Conservation (phyloP, 2,888 invertebrate genomes). For the Fabriciana adippe region DNA sequence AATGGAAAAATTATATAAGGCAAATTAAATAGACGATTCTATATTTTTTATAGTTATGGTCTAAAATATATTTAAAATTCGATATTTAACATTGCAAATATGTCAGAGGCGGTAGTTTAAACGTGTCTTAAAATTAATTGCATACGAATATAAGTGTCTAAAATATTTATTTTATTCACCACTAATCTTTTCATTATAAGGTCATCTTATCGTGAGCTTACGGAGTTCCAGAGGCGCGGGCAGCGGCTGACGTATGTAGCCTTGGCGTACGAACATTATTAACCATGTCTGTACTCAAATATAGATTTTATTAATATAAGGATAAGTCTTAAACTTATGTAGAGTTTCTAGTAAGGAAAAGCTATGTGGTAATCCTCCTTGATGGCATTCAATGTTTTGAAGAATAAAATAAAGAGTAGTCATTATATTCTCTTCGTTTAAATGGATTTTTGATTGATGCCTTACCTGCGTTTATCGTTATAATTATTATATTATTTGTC, state of each 20-base stretch:
- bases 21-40: not conserved
- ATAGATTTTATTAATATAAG: not conserved
- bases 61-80: too few species aligned
- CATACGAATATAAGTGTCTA: not conserved
- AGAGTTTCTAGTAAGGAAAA: constrained; percentile 5
- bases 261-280: constrained; percentile 17
- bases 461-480: too few species aligned
- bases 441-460: not conserved
- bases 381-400: constrained; percentile 18
- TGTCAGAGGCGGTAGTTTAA: not conserved
- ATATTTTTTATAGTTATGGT: too few species aligned
- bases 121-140: not conserved
- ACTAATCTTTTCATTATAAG: constrained; percentile 17
- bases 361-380: constrained; percentile 26
- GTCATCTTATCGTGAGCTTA: constrained; percentile 28
- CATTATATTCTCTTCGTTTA: not conserved
- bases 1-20: not conserved
- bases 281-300: constrained; percentile 3
- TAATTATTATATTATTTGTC: too few species aligned
- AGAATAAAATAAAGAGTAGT: constrained; percentile 1
- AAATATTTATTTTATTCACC: constrained; percentile 1
- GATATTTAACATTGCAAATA: not conserved
- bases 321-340: constrained; percentile 1
- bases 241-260: constrained; percentile 22
- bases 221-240: constrained; percentile 18